Conservation (phyloP, 2,113 vertebrate species). For the Hiodon alosoides region DNA sequence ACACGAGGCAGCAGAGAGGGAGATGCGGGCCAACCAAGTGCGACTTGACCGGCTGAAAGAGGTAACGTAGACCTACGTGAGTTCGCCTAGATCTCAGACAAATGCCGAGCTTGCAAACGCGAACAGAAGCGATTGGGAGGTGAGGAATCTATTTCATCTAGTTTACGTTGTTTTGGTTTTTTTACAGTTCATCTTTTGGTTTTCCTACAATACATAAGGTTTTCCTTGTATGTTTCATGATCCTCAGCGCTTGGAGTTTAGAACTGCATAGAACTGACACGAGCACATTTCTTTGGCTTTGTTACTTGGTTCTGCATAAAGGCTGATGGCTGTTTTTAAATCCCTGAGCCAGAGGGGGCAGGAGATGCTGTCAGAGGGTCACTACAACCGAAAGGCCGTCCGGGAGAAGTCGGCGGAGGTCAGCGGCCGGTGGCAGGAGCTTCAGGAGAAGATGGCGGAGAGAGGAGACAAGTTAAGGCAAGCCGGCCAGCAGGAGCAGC, state of each 20-base stretch:
- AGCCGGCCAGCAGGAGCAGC: constrained; percentile 76
- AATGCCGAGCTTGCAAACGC: too few species aligned
- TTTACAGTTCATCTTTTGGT: too few species aligned
- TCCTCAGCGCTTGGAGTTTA: too few species aligned
- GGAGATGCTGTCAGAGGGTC: constrained; percentile 57
- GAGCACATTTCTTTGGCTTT: not conserved
- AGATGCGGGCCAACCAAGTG: constrained; percentile 70
- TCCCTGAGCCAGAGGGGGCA: constrained; percentile 58
- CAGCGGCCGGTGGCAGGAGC: constrained; percentile 62
- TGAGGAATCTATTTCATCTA: too few species aligned
- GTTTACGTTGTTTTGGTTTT: too few species aligned
- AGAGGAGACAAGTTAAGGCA: constrained; percentile 72
- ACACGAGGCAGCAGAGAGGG: constrained; percentile 70
- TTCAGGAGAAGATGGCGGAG: constrained; percentile 72
- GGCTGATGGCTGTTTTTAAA: not conserved
- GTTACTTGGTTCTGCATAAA: not conserved
- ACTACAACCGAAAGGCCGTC: constrained; percentile 55
- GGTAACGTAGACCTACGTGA: constrained; percentile 44
- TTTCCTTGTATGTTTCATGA: too few species aligned
- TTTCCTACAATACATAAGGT: too few species aligned
- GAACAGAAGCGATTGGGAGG: too few species aligned
- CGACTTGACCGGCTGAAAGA: constrained; percentile 63
- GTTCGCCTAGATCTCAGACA: too few species aligned
- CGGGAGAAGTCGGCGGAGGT: constrained; percentile 57
- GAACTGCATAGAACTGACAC: too few species aligned